Base-by-base conservation (phyloP, 2,797 vertebrate genomes). In the Urocyon cinereoargenteus region DNA sequence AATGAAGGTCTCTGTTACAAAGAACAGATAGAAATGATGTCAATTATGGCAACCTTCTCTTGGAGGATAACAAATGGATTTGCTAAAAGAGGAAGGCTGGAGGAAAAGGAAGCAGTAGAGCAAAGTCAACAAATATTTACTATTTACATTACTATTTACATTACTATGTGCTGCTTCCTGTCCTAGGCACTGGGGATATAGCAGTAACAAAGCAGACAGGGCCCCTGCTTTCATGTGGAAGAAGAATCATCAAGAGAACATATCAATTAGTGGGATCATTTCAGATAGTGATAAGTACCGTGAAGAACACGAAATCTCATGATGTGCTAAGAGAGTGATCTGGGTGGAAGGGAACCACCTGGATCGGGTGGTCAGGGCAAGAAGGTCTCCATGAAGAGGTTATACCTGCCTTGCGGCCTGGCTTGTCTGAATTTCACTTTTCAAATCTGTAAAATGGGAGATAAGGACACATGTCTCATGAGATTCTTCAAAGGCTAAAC, bases 381-480 rank as follows among this genome's bases (percentile, higher is more conserved):
- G 45, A 64, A 66, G 36, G 14, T 31, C 66, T 73, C 24, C 59
- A 45, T 53, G 28, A 64, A 49, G 49, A 91, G 68, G 31, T 28
- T 13, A n/a, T 2, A 36, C 4, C 34, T 26, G 10, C 51, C 6
- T 6, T 1, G 49, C 95, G 31, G 45, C 24, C 55, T 62, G 45
- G n/a, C 16, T 89, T 77, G 86, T 91, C 89, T 70, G 45, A 92
- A 70, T 49, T 86, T 51, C 51, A 64, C 40, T 94, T 92, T 66
- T 94, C 79, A 24, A 94, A 75, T 26, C 3, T 92, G 68, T 70
- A 92, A 97, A 96, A 77, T 53, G n/a, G n/a, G 64, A 82, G 75
- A 64, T 40, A 57, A 89, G 26, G n/a, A 72, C 31, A 21, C 28
- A 14, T 28, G 59, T 34, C 59, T 73, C 55, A 15, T 4, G 24